Base-by-base conservation (phyloP, 2,797 vertebrate species). In the Centroberyx gerrardi region DNA sequence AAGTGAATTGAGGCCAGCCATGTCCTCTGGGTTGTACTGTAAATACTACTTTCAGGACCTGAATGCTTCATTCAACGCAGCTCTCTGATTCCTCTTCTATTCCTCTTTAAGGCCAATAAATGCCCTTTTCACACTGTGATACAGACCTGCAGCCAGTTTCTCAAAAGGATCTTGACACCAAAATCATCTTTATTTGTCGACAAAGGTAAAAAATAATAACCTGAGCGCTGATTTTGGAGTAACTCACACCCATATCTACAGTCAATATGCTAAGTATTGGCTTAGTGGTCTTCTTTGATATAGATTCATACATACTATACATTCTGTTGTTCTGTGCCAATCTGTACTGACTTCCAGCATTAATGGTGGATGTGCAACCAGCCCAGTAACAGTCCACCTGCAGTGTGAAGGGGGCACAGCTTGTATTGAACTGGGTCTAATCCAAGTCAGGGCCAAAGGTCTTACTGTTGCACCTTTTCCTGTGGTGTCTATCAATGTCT, bases 401-500 rank as follows among this genome's bases (percentile, higher is more conserved):
- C 78, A 67, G 74, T 80, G 73, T 86, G 82, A 86, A 85, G 74
- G 22, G 68, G 79, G 62, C 61, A 72, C 5, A 38, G 9, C 51
- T 69, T 68, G 7, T 68, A 6, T 72, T 51, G 67, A 64, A 8
- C 17, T 73, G 49, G 82, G 56, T 73, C 52, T 51, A 76, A 75
- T 60, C 63, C 38, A 72, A 62, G 73, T 65, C 78, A 8, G 79
- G 79, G 62, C 82, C 84, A 76, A 86, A 84, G 46, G 81, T 86
- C 78, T 77, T 55, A 72, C 67, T 63, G 61, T 51, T 85, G 82
- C 85, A 88, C 71, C 83, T 87, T 83, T 77, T 75, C 79, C 75
- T 54, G 48, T 49, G 54, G 40, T 82, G 66, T 81, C 49, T 66
- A 18, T 51, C 13, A 29, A 72, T 88, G 80, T 86, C 71, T 80